Evolutionary conservation across 2,797 vertebrate species (phyloP), one percentile per base, ranked within the genome.

Genomic region (Chiropotes sagulatus): DNA sequence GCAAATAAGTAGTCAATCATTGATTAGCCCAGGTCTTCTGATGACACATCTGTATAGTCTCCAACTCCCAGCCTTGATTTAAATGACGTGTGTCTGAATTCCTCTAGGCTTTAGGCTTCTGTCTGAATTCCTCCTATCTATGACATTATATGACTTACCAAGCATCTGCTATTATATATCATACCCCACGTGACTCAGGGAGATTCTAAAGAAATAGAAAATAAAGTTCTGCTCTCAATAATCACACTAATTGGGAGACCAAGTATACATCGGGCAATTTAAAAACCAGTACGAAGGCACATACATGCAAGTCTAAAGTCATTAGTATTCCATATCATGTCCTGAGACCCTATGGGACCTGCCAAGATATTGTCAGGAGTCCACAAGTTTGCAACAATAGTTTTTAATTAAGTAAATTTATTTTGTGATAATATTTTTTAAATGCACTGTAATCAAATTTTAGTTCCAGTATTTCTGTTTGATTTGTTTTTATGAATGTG

Each of bases 321-420:
- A 87, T 33, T 83, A 46, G 10, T 44, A 73, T 90, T 52, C 41
- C 2, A 39, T 9, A 33, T 46, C 70, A 44, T 64, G 5, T 78
- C 30, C 90, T 58, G 4, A 61, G 54, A 81, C 4, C 1, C 7
- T 72, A 3, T 73, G 9, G 2, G 7, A 73, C 26, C 33, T 61
- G 36, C 14, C 58, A 92, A 52, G 19, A 41, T 33, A 30, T 39
- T 64, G 11, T n/a, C 19, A 44, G 15, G 6, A 89, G 44, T 70
- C 28, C 20, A 64, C 10, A 46, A 28, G 72, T 39, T 46, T 24
- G 67, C 85, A 48, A 50, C 44, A 44, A 46, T 13, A 76, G n/a
- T 94, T 92, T 86, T 92, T 20, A 85, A 87, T 79, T 92, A 76
- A 84, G 52, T 72, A 48, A 15, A 72, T 39, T 58, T 86, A 33